Percentiles rank a stretch among this genome's conserved stretches.
Evolutionary conservation across 2,113 vertebrate species (phyloP).

Genomic region (Bubalus kerabau): DNA sequence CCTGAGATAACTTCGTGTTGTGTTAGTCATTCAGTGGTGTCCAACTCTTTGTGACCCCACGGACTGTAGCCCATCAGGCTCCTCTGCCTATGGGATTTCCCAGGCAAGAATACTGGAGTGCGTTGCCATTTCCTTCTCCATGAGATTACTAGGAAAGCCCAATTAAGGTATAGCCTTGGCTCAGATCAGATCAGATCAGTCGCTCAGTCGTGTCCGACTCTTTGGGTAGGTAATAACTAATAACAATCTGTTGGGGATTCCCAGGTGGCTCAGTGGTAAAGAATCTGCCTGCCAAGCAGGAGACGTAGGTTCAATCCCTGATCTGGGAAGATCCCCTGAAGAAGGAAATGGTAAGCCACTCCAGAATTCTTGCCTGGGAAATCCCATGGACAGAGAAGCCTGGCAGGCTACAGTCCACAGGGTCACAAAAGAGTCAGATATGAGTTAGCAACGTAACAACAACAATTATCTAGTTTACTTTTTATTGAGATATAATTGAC

Average conservation of each 20-base stretch:
- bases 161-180: neutral
- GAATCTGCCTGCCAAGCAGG: neutral
- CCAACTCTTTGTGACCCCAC: neutral
- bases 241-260: neutral
- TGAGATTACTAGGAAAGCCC: neutral
- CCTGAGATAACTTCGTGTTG: neutral
- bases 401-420: neutral
- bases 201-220: too few relatives aligned
- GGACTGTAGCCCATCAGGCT: neutral
- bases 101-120: neutral
- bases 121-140: neutral
- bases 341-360: neutral
- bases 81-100: neutral
- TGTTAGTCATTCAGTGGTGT: neutral
- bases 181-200: too few relatives aligned
- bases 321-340: neutral
- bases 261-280: neutral
- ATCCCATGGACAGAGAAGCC: neutral
- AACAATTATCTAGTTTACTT: neutral
- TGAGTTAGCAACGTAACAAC: neutral
- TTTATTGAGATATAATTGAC: neutral
- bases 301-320: neutral
- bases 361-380: neutral
- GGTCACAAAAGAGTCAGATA: neutral
- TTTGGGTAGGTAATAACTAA: neutral